Evolutionary conservation across 1,140 invertebrate genomes (phyloP).

Genomic region (Hylyphantes graminicola): DNA sequence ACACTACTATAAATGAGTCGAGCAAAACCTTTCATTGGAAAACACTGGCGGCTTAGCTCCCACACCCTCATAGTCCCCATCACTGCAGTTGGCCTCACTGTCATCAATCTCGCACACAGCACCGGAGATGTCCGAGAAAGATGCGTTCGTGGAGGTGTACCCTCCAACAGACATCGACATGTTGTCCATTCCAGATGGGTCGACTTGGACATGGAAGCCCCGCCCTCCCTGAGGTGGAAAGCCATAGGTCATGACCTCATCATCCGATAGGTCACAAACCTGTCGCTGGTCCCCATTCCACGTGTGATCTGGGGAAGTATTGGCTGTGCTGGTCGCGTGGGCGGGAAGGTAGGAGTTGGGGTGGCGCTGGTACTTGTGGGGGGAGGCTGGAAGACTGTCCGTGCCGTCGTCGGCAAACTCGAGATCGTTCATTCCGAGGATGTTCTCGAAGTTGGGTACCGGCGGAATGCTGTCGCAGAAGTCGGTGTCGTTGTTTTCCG

Average conservation of each 20-base stretch:
- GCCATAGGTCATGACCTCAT: slow-evolving; percentile 63
- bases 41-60: slow-evolving; percentile 30
- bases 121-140: slow-evolving; percentile 82
- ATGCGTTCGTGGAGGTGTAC: slow-evolving; percentile 74
- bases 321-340: slow-evolving; percentile 47
- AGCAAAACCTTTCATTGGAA: slow-evolving; percentile 55
- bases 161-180: slow-evolving; percentile 78
- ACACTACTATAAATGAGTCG: slow-evolving; percentile 53
- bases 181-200: slow-evolving; percentile 72
- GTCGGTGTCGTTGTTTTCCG: slow-evolving; percentile 74
- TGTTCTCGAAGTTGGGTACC: slow-evolving; percentile 68
- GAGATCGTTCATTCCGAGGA: slow-evolving; percentile 67
- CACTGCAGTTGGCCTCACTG: slow-evolving; percentile 80
- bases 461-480: slow-evolving; percentile 74
- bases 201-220: slow-evolving; percentile 47
- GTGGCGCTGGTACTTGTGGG: slow-evolving; percentile 81
- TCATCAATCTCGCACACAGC: slow-evolving; percentile 91
- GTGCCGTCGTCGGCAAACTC: slow-evolving; percentile 69
- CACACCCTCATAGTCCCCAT: slow-evolving; percentile 84
- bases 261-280: slow-evolving; percentile 62
- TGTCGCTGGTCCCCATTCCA: slow-evolving; percentile 61
- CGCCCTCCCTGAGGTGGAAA: slow-evolving; percentile 61
- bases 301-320: slow-evolving; percentile 52
- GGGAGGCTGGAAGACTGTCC: slow-evolving; percentile 67
- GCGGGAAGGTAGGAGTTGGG: slow-evolving; percentile 84